phyloP scores from a whole-genome alignment of 1,140 invertebrate species.

The Leptopilina clavipes region DNA sequence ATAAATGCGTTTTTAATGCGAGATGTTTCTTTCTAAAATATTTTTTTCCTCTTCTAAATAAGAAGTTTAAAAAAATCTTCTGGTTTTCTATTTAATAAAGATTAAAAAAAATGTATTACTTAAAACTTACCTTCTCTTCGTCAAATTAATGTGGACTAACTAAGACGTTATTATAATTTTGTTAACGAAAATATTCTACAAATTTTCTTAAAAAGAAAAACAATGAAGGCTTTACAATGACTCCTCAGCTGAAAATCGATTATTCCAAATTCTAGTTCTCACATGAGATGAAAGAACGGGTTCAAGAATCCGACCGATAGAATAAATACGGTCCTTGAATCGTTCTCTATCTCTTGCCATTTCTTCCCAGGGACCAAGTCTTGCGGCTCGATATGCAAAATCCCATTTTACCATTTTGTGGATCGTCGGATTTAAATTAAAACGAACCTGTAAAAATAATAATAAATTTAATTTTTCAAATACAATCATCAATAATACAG shows the following conservation, averaged over 20 bases:
- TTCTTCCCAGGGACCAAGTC: conserved; percentile 80
- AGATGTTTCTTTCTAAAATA: no score
- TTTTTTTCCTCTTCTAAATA: no score
- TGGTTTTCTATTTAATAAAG: background rate
- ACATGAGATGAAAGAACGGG: conserved; percentile 75
- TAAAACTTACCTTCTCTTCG: conserved; percentile 24
- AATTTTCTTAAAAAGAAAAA: background rate
- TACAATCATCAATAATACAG: no score
- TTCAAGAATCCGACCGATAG: conserved; percentile 69
- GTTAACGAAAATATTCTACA: conserved; percentile 3
- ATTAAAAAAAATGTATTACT: background rate
- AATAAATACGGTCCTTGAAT: conserved; percentile 75
- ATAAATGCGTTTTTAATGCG: background rate
- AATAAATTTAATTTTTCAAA: no score
- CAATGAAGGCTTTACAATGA: background rate
- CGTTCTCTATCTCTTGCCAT: conserved; percentile 77
- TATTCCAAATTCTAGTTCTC: conserved; percentile 74
- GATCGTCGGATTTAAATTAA: conserved; percentile 74
- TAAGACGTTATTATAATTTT: background rate
- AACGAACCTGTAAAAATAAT: conserved; percentile 77
- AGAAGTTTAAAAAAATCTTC: background rate
- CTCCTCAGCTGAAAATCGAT: conserved; percentile 69
- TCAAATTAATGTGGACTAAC: background rate
- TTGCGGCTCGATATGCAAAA: conserved; percentile 78
- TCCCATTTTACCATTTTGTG: conserved; percentile 79